These are phyloP conservation scores for Hoplias malabaricus DNA, from an alignment of 2,113 vertebrate species.

Conservation along the genomic window DNA sequence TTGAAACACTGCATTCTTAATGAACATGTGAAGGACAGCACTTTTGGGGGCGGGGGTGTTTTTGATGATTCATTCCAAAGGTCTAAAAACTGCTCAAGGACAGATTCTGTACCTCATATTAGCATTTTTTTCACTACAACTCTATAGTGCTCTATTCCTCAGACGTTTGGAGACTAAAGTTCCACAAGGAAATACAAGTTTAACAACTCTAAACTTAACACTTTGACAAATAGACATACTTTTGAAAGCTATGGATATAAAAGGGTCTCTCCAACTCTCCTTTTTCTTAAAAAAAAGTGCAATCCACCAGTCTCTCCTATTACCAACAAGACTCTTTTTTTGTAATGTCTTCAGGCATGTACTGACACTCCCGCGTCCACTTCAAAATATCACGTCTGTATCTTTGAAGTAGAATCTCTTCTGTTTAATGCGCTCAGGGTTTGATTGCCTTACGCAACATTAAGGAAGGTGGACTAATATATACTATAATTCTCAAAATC, in stretches of 20 bases:
- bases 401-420: constrained; percentile 1
- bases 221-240: constrained; percentile 35
- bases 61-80: constrained; percentile 2
- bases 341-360: constrained; percentile 50
- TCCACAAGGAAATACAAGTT: constrained; percentile 25
- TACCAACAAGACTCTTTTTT: neutral
- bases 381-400: constrained; percentile 15
- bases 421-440: constrained; percentile 58
- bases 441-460: constrained; percentile 75
- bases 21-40: neutral
- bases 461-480: constrained; percentile 52
- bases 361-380: constrained; percentile 61
- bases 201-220: constrained; percentile 27
- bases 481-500: constrained; percentile 54
- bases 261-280: constrained; percentile 17
- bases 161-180: constrained; percentile 19
- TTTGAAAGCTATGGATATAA: constrained; percentile 27
- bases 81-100: constrained; percentile 13
- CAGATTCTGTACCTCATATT: constrained; percentile 18
- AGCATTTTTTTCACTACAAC: constrained; percentile 10
- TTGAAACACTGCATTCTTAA: neutral
- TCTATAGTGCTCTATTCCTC: constrained; percentile 4
- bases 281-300: constrained; percentile 38
- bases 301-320: neutral
- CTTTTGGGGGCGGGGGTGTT: neutral